A percentile compares a stretch with the other conserved stretches of the same genome.
Conservation (phyloP, 2,888 invertebrate species). For the Melanostoma mellinum region DNA sequence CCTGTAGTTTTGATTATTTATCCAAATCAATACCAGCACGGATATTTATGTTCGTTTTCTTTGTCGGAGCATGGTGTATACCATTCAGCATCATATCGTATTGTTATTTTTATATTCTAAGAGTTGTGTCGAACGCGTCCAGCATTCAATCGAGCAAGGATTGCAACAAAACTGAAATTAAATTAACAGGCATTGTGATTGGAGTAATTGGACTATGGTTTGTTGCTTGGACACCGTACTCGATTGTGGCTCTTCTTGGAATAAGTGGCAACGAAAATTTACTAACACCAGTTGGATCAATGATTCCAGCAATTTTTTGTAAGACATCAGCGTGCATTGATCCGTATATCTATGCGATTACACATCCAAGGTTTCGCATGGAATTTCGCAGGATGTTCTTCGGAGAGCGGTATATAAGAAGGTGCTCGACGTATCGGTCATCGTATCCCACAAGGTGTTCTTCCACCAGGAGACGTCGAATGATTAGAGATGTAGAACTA, state of each 20-base stretch:
- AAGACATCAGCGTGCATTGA: conserved; percentile 92
- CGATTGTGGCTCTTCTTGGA: conserved; percentile 88
- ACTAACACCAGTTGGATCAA: conserved; percentile 87
- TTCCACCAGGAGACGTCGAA: conserved; percentile 75
- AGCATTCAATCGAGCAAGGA: conserved; percentile 85
- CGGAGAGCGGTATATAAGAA: conserved; percentile 75
- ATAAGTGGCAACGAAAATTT: conserved; percentile 86
- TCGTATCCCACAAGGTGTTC: conserved; percentile 78
- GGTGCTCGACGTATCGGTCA: conserved; percentile 78
- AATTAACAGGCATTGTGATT: conserved; percentile 87
- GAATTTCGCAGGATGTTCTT: conserved; percentile 82
- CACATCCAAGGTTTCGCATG: conserved; percentile 89
- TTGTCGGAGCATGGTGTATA: conserved; percentile 88
- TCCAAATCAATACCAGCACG: conserved; percentile 85
- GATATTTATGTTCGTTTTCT: conserved; percentile 89
- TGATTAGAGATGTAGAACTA: conserved; percentile 62
- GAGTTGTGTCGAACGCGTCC: conserved; percentile 84
- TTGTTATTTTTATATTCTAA: conserved; percentile 88
- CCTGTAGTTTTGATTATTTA: conserved; percentile 93
- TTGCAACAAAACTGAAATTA: conserved; percentile 88
- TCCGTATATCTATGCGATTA: conserved; percentile 90
- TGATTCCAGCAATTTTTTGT: conserved; percentile 91
- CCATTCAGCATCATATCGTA: conserved; percentile 88
- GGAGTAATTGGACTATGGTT: conserved; percentile 89
- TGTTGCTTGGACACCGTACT: conserved; percentile 92